Percentiles rank a stretch among this genome's conserved stretches.
Conservation (phyloP, 2,113 vertebrate genomes). For the Chaetura pelagica region DNA sequence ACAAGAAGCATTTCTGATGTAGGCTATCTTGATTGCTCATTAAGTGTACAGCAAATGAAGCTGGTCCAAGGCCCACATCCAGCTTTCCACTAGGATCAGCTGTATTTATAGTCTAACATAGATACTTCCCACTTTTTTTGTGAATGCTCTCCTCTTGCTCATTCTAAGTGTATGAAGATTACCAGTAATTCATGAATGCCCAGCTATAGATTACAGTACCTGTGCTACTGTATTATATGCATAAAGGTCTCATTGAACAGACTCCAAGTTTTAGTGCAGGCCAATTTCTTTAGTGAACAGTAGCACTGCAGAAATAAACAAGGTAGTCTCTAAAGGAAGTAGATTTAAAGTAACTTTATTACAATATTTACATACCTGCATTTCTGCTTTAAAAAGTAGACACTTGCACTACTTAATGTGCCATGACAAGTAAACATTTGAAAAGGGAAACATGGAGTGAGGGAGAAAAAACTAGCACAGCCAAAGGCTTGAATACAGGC, state of each 20-base stretch:
- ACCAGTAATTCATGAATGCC: neutral
- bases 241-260: slow-evolving; percentile 3
- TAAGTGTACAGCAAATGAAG: neutral
- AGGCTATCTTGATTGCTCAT: neutral
- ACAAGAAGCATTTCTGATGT: neutral
- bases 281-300: neutral
- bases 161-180: neutral
- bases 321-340: neutral
- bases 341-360: slow-evolving; percentile 47
- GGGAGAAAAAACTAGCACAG: neutral
- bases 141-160: neutral
- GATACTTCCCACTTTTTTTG: neutral
- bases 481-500: neutral
- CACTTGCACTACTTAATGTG: neutral
- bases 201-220: neutral
- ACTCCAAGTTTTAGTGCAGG: neutral
- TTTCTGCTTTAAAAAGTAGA: neutral
- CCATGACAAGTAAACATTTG: neutral
- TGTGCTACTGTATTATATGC: neutral
- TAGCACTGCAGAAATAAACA: neutral
- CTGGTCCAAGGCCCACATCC: neutral
- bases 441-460: neutral
- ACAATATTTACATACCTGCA: slow-evolving; percentile 36
- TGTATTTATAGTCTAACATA: neutral
- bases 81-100: neutral